Evolutionary conservation across 2,888 invertebrate genomes (phyloP), one percentile per base, ranked within the genome.

Genomic region (Eupithecia insigniata): DNA sequence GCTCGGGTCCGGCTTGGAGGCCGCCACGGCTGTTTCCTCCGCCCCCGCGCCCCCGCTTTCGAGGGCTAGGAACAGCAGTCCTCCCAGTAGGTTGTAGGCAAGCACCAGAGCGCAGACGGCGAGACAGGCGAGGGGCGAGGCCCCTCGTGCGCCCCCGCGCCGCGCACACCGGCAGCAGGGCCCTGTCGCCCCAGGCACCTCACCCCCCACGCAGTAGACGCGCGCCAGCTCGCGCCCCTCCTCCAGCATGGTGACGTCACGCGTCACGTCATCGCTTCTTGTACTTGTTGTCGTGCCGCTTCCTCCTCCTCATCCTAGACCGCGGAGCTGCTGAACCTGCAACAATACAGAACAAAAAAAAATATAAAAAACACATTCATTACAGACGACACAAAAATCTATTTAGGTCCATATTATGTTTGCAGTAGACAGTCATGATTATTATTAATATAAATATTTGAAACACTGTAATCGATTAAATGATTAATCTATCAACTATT

Each of bases 51-150:
- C 81, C 94, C 88, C 26, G 90, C 85, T 97, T 89, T 98, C 98
- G 71, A 98, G 93, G 18, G 97, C 96, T 90, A 97, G 97, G 91
- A 99, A 99, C 73, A 98, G 96, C 85, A 98, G 97, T 32, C 98
- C 99, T 18, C 99, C 99, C 82, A 98, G 95, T 67, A 99, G 96
- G 77, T 98, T 98, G 94, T 99, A 99, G 18, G 97, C 96, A 64
- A 99, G 95, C 26, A 99, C 98, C 70, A 99, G 95, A 79, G 96
- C 96, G 89, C 97, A 97, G 71, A 98, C 96, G 26, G 97, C 98
- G 55, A 98, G 95, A 82, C 98, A 97, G 12, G 97, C 97, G 78
- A 98, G 95, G 12, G 97, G 95, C 0, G 97, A 92, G 2, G 91
- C 90, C 60, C 87, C 83, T 39, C 92, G 83, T 65, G 86, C 86